Evolutionary conservation across 2,888 invertebrate genomes (phyloP), one percentile per base, ranked within the genome.

Genomic region (Hypselothyrea guttata): DNA sequence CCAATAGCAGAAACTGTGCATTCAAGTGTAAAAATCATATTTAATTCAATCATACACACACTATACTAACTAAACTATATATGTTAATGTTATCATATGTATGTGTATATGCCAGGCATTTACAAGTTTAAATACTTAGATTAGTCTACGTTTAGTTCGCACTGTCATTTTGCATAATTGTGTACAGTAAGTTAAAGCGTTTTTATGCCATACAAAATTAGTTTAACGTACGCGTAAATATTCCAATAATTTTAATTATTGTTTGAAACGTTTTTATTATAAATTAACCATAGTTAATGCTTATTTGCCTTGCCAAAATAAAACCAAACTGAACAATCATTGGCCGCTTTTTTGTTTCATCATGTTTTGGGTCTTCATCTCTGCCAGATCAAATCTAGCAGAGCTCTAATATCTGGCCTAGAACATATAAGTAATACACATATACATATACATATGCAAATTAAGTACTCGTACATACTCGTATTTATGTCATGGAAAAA

Each of bases 1-100:
- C 42, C 46, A 58, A 63, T 60, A 22, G 22, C 22, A 55, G 46
- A 45, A 51, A 58, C 59, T 60, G 59, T 56, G 59, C 51, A 69
- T 49, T 60, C 59, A 54, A 68, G 49, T 71, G 85, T 85, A 85
- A 73, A 85, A 83, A 84, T 82, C 78, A 71, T 63, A 51, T 59
- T 81, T 57, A 70, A 48, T 61, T 41, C 45, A 57, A 55, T 44
- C 66, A 73, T 13, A 44, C 13, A 18, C 42, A 35, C 13, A 37
- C 11, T n/a, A 22, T 7, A 4, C 22, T 27, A 2, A 41, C 13
- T 27, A 12, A 34, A n/a, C 11, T 34, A 34, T 3, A 9, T 5
- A 34, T 34, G 11, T 11, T 12, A 41, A 42, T 35, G 9, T 42
- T 42, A 1, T 41, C 16, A 51, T 11, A 44, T 31, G 45, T 27